These are phyloP conservation scores for Lasioglossum zephyrum DNA, from an alignment of 2,888 invertebrate genomes.

Conservation along the genomic window DNA sequence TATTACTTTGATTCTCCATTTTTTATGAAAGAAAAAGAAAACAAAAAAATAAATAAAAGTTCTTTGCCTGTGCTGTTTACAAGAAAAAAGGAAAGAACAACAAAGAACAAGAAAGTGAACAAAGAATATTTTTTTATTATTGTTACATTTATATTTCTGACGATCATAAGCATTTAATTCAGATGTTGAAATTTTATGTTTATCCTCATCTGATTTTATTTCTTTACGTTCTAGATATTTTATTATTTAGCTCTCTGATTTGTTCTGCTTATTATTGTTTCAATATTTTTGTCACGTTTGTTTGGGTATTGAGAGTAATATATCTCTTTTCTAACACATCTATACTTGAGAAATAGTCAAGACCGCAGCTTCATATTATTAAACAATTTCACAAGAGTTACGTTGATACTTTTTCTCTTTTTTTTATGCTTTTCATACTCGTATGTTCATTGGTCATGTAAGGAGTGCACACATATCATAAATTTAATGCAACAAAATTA, in stretches of 20 bases:
- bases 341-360: conserved; percentile 43
- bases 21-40: conserved; percentile 51
- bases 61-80: conserved; percentile 56
- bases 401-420: conserved; percentile 46
- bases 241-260: conserved; percentile 57
- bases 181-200: conserved; percentile 49
- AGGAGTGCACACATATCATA: conserved; percentile 39
- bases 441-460: conserved; percentile 25
- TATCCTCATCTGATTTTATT: conserved; percentile 60
- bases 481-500: conserved; percentile 34
- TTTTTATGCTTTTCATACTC: conserved; percentile 45
- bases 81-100: conserved; percentile 4
- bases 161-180: conserved; percentile 41
- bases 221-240: conserved; percentile 59
- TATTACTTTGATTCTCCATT: conserved; percentile 75
- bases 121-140: conserved; percentile 37
- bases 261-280: conserved; percentile 62
- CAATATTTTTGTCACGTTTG: conserved; percentile 38
- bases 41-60: conserved; percentile 19
- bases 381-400: conserved; percentile 44
- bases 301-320: conserved; percentile 67
- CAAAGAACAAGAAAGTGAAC: conserved; percentile 6
- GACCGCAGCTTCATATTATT: conserved; percentile 21
- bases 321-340: conserved; percentile 80
- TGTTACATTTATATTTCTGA: conserved; percentile 43